Evolutionary conservation across 2,113 vertebrate species (phyloP).

Genomic region (Chaenogobius annularis): DNA sequence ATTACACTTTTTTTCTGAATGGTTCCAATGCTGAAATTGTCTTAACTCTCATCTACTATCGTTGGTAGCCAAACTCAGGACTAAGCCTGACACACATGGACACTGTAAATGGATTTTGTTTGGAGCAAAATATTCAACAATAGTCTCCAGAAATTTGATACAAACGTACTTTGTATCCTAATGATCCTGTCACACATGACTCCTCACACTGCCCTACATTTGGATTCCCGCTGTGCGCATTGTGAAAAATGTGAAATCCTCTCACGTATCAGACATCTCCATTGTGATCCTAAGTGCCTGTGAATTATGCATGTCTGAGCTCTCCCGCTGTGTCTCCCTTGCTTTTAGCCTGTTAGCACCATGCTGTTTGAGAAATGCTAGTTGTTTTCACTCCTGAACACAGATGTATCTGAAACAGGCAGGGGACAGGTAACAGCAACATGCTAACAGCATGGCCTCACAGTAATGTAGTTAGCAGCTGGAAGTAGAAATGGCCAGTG

Average conservation of each 20-base stretch:
- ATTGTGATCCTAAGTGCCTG: background rate
- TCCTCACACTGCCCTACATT: conserved; percentile 3
- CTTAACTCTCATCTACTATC: background rate
- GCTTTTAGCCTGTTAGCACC: background rate
- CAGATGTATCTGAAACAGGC: conserved; percentile 19
- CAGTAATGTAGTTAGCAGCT: conserved; percentile 70
- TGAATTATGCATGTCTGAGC: conserved; percentile 4
- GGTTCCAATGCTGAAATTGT: background rate
- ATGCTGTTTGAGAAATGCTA: conserved; percentile 23
- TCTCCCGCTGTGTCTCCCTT: background rate
- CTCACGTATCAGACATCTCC: background rate
- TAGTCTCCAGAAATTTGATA: background rate
- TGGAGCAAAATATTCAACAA: background rate
- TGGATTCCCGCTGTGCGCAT: background rate
- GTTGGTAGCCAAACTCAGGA: background rate
- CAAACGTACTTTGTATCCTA: background rate
- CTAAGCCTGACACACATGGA: background rate
- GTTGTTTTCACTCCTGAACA: conserved; percentile 12
- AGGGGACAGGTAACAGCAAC: background rate
- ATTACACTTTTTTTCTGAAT: too few relatives aligned
- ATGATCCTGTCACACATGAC: background rate
- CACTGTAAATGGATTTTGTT: background rate
- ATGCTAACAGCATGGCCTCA: conserved; percentile 7
- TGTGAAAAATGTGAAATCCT: background rate
- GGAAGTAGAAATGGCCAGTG: conserved; percentile 48